Base-by-base conservation (phyloP, 2,113 vertebrate genomes). In the Phyllopteryx taeniolatus region DNA sequence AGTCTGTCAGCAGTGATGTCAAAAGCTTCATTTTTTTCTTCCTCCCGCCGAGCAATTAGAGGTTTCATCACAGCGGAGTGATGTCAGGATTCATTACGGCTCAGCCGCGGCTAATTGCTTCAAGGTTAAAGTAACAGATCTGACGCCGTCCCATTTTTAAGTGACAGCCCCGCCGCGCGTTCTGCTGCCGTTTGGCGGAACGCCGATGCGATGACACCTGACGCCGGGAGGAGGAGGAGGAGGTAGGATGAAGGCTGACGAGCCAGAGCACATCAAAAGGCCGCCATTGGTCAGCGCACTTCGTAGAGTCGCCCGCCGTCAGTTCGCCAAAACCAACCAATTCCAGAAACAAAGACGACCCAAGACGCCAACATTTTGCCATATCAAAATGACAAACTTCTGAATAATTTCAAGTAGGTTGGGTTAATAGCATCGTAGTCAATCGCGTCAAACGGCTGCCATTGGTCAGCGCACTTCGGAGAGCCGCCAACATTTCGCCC, bases 51-150 rank as follows among this genome's bases (percentile, higher is more conserved):
- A 93, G 91, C 92, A 93, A 94, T 93, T 93, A 94, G 90, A 88
- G 91, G 88, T 92, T 93, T 93, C 90, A 92, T 94, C 91, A 92
- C 91, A 86, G 85, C 83, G 77, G 91, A 91, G 90, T 77, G 85
- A 91, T 92, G 92, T 92, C 92, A 93, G 87, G 88, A 91, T 88
- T 92, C 89, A 93, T 94, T 93, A 93, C 68, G 71, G 76, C 90
- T 92, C 91, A 88, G 89, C 91, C 88, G 91, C 90, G 87, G 90
- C 92, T 94, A 94, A 94, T 94, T 93, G 92, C 92, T 93, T 91
- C 91, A 92, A 93, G 91, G 92, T 94, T 94, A 92, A 92, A 92
- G 92, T 92, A 91, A 90, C 92, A 90, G 89, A 93, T 93, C 90
- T 93, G 91, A 93, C 88, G 88, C 89, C 90, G 92, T 91, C 92